A percentile compares a stretch with the other conserved stretches of the same genome.
Conservation (phyloP, 2,888 invertebrate genomes). For the Eristalinus sepulchralis region DNA sequence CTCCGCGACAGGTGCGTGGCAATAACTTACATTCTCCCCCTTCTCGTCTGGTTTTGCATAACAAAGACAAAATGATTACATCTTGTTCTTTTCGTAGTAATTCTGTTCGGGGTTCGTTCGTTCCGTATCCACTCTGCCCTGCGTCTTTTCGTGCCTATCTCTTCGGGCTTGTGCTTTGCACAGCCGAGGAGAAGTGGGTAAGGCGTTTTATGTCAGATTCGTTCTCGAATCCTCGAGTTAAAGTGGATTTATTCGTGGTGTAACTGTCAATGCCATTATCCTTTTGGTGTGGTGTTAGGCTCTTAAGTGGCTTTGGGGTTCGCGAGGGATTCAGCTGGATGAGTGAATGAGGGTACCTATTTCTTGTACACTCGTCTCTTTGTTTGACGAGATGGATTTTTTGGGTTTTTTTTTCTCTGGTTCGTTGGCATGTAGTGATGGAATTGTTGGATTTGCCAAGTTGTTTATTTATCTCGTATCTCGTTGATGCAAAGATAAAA, state of each 20-base stretch:
- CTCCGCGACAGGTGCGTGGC: slow-evolving; percentile 45
- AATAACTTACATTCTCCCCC: slow-evolving; percentile 25
- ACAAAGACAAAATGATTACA: slow-evolving; percentile 70
- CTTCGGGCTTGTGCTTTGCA: slow-evolving; percentile 27
- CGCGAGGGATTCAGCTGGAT: slow-evolving; percentile 63
- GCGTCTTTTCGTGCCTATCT: slow-evolving; percentile 23
- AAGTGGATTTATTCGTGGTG: slow-evolving; percentile 72
- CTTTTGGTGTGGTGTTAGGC: slow-evolving; percentile 69
- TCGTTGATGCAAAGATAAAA: slow-evolving; percentile 8
- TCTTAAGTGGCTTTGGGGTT: slow-evolving; percentile 70
- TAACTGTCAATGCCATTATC: slow-evolving; percentile 71
- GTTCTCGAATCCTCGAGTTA: slow-evolving; percentile 69
- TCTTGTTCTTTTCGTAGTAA: slow-evolving; percentile 61
- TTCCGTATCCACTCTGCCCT: background rate
- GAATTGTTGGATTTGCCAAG: slow-evolving; percentile 37
- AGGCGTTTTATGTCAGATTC: slow-evolving; percentile 70
- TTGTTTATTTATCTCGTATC: slow-evolving; percentile 8
- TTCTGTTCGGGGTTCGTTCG: slow-evolving; percentile 13
- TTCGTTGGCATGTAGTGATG: slow-evolving; percentile 27
- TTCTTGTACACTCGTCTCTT: slow-evolving; percentile 55
- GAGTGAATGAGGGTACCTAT: slow-evolving; percentile 38
- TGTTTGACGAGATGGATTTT: slow-evolving; percentile 69
- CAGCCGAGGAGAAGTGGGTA: slow-evolving; percentile 23
- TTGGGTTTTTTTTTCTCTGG: slow-evolving; percentile 5
- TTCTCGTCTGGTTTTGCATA: slow-evolving; percentile 56